phyloP scores from a whole-genome alignment of 2,888 invertebrate genomes.

The Phyllotreta cruciferae region DNA sequence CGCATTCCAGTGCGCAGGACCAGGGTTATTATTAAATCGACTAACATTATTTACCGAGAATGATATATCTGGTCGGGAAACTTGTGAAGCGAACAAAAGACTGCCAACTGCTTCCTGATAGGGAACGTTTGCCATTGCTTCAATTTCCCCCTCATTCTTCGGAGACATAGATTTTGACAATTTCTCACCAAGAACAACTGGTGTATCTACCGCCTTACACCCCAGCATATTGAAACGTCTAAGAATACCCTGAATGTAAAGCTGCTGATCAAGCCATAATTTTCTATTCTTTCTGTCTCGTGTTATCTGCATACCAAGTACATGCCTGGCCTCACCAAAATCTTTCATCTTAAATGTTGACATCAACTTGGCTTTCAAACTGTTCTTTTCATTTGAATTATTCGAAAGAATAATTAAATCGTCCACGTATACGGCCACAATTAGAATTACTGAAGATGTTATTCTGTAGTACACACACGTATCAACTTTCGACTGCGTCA shows the following conservation, averaged over 20 bases:
- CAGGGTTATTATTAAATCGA: slow-evolving; percentile 16
- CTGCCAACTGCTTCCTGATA: slow-evolving; percentile 32
- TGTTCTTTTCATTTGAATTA: background rate
- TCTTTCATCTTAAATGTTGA: slow-evolving; percentile 28
- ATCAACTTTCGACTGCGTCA: background rate
- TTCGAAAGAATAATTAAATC: slow-evolving; percentile 15
- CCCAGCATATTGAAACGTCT: slow-evolving; percentile 11
- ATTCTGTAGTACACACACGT: slow-evolving; percentile 9
- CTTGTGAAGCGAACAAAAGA: slow-evolving; percentile 17
- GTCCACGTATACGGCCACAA: slow-evolving; percentile 19
- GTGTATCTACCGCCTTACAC: slow-evolving; percentile 15
- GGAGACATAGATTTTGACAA: slow-evolving; percentile 17
- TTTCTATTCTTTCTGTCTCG: slow-evolving; percentile 17
- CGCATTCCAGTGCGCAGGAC: slow-evolving; percentile 20
- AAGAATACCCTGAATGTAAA: slow-evolving; percentile 19
- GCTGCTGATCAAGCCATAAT: slow-evolving; percentile 20
- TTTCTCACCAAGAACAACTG: slow-evolving; percentile 4
- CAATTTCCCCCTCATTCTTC: slow-evolving; percentile 1
- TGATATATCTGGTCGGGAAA: slow-evolving; percentile 24
- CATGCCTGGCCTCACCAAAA: slow-evolving; percentile 17
- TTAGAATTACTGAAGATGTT: background rate
- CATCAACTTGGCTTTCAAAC: slow-evolving; percentile 9
- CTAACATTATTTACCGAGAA: slow-evolving; percentile 19
- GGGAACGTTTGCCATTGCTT: background rate
- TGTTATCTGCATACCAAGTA: slow-evolving; percentile 28